Evolutionary conservation across 2,888 invertebrate genomes (phyloP), one percentile per base, ranked within the genome.

Genomic region (Drosophila diplacantha): DNA sequence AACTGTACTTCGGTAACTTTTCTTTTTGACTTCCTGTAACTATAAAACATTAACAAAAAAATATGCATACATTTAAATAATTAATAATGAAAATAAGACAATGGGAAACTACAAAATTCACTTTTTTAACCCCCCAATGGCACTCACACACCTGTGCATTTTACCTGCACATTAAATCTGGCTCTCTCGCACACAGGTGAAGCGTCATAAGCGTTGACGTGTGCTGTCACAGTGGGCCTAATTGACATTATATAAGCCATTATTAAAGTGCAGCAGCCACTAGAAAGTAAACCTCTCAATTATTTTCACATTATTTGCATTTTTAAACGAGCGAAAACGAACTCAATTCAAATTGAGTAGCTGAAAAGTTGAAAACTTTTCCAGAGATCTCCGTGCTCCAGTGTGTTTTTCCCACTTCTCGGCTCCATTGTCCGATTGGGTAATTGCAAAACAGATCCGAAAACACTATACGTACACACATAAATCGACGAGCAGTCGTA

Each of bases 141-240:
- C 44, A 31, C 44, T 20, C 26, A 14, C 47, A 46, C 50, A 69
- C 39, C 53, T 38, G 34, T 32, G 35, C 44, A 50, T 16, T 53
- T 34, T 43, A 41, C 26, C 41, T 58, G 58, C 38, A 59, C 32
- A 53, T 43, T 41, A 53, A 39, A 41, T 16, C 55, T 55, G 20
- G 38, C 58, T 58, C 58, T 58, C 43, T 52, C 18, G 22, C 59
- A 22, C 24, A 16, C 31, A 14, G 44, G 20, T 14, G 44, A 14
- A 44, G 44, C 44, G 18, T 38, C 26, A 49, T 49, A 43, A 49
- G 49, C 47, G 41, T 59, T 61, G 60, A 43, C 60, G 53, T 61
- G 63, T 53, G 52, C 53, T 47, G 51, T 68, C 62, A 80, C 75
- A 73, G 75, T 80, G 77, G 72, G 56, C 37, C 66, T 65, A 58